Conservation (phyloP, 2,797 vertebrate genomes). For the Notolabrus celidotus region DNA sequence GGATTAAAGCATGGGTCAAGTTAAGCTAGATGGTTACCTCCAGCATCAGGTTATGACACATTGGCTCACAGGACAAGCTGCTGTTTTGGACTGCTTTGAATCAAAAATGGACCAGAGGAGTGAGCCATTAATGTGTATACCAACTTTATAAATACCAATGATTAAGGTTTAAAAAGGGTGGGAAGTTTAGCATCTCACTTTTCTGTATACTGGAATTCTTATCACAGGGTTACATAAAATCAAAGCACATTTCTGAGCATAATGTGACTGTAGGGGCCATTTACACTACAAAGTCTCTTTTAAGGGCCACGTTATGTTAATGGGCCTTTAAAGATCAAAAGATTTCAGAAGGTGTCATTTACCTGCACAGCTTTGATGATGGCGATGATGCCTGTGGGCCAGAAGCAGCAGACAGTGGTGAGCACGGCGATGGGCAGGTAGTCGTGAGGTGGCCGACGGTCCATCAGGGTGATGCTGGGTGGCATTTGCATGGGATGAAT, state of each 20-base stretch:
- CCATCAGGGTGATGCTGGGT: slow-evolving; percentile 91
- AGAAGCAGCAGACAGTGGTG: slow-evolving; percentile 97
- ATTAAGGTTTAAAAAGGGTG: background rate
- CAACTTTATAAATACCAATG: background rate
- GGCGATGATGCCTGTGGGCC: slow-evolving; percentile 95
- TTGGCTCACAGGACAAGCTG: too few species aligned
- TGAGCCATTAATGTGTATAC: too few species aligned
- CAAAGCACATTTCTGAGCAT: background rate
- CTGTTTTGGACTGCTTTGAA: too few species aligned
- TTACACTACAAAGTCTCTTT: slow-evolving; percentile 18
- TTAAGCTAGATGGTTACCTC: too few species aligned
- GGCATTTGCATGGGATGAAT: slow-evolving; percentile 91
- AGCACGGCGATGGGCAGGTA: slow-evolving; percentile 96
- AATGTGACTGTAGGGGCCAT: slow-evolving; percentile 15
- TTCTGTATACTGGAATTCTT: background rate
- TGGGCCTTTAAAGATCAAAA: slow-evolving; percentile 29
- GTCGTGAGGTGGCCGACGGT: slow-evolving; percentile 92
- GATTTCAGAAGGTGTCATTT: slow-evolving; percentile 19
- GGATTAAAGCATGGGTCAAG: too few species aligned
- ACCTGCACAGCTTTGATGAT: slow-evolving; percentile 97
- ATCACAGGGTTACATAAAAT: background rate
- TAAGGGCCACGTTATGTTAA: slow-evolving; percentile 27
- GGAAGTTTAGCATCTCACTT: background rate
- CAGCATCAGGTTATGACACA: too few species aligned
- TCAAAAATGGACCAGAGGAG: too few species aligned